phyloP scores from a whole-genome alignment of 2,113 vertebrate genomes.

The Crotalus viridis region DNA sequence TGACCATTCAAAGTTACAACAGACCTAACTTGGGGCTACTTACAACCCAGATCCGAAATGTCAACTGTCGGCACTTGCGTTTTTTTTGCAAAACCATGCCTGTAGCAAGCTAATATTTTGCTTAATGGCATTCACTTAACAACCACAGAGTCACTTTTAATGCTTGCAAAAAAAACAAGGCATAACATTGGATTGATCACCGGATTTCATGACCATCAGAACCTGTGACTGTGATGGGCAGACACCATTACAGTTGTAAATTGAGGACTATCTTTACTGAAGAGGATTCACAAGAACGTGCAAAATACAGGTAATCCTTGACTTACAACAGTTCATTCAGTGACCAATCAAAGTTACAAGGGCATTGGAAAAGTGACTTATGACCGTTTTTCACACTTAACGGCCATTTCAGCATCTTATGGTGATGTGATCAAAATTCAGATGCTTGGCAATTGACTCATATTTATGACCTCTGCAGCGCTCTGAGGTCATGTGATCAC shows the following conservation, averaged over 20 bases:
- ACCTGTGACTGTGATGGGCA: no score
- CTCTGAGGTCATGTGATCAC: not conserved
- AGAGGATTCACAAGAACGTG: not conserved
- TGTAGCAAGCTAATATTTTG: not conserved
- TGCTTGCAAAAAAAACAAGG: not conserved
- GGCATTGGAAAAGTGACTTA: not conserved
- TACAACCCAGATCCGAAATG: not conserved
- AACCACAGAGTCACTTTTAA: not conserved
- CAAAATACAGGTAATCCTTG: not conserved
- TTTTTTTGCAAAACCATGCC: not conserved
- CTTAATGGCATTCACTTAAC: not conserved
- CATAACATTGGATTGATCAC: not conserved
- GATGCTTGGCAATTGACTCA: not conserved
- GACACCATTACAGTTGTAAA: no score
- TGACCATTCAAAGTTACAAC: not conserved
- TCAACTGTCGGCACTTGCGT: not conserved
- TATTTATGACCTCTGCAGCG: not conserved
- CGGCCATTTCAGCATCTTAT: not conserved
- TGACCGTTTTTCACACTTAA: not conserved
- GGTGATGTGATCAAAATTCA: not conserved
- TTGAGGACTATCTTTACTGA: not conserved
- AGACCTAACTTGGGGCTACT: not conserved
- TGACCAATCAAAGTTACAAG: not conserved
- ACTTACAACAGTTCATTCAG: not conserved
- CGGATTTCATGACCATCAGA: no score